These are phyloP conservation scores for Rhagonycha fulva DNA, from an alignment of 2,888 invertebrate species.

Conservation along the genomic window DNA sequence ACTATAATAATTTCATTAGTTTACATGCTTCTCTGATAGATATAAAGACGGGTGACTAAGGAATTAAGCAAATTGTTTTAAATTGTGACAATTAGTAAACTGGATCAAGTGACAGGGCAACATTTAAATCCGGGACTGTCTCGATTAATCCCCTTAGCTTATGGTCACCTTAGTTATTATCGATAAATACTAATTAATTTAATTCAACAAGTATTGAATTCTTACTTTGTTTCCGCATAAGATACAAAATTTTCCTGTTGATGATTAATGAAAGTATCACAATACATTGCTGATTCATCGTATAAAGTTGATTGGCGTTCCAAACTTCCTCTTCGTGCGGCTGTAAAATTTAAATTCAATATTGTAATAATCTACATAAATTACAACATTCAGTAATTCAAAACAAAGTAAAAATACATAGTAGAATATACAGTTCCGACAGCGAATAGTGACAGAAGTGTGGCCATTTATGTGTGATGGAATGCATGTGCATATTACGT, in stretches of 20 bases:
- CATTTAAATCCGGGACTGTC: neutral
- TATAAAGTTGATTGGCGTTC: conserved; percentile 81
- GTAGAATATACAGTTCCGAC: no score
- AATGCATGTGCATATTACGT: no score
- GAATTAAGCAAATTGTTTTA: neutral
- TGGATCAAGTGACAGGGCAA: neutral
- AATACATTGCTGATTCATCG: conserved; percentile 70
- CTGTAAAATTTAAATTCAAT: conserved; percentile 40
- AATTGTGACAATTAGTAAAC: neutral
- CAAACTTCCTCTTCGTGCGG: conserved; percentile 69
- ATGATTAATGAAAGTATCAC: conserved; percentile 53
- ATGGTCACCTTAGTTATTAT: neutral
- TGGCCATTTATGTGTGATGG: no score
- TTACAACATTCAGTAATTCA: neutral
- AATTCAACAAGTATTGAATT: neutral
- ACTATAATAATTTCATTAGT: no score
- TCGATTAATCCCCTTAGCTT: neutral
- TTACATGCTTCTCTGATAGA: no score
- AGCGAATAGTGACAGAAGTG: no score
- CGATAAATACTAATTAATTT: neutral
- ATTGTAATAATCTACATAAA: conserved; percentile 41
- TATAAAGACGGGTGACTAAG: no score
- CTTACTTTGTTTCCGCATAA: conserved; percentile 45
- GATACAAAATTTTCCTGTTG: conserved; percentile 46
- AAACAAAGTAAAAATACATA: neutral